Base-by-base conservation (phyloP, 2,113 vertebrate genomes). In the Zapornia atra region DNA sequence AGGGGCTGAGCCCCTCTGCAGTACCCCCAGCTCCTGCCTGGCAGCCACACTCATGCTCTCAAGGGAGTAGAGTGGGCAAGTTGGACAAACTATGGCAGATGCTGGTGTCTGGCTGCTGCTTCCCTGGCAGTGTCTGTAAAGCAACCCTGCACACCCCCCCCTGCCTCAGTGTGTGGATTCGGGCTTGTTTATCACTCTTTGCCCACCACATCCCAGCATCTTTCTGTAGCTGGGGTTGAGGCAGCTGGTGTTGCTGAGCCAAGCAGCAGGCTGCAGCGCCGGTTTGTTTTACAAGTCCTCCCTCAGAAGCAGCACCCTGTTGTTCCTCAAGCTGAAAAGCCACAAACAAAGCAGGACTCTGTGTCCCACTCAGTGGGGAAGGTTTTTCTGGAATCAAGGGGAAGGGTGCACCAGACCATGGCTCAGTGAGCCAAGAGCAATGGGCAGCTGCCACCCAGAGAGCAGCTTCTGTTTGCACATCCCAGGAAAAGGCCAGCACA, bases 351-450 rank as follows among this genome's bases (percentile, higher is more conserved):
- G 38, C 9, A 25, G 33, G 14, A 75, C 4, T 51, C 31, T 29
- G 36, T 44, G 48, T 65, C 76, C 12, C 42, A 26, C 50, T 40
- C 15, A 3, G 18, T 2, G 53, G 36, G 46, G 48, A 63, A 75
- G 38, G 42, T 46, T 77, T 73, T 73, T 51, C 57, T 91, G 71
- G 71, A 60, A 65, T 12, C 31, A 69, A 16, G 7, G 24, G 11
- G 4, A 34, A 40, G 1, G 0, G 15, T 31, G 54, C 29, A 63
- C 25, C 2, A 15, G 38, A 25, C 66, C 56, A 44, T 3, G 15
- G 56, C 50, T 90, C 68, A 65, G 59, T 36, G 50, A 31, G 50
- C 61, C 28, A 20, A 51, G 38, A 60, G 33, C n/a, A 57, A 56
- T 4, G 16, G 19, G 42, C 42, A 86, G 57, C 60, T 93, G 51